Evolutionary conservation across 2,797 vertebrate genomes (phyloP), one percentile per base, ranked within the genome.

Genomic region (Amphiprion clarkii): DNA sequence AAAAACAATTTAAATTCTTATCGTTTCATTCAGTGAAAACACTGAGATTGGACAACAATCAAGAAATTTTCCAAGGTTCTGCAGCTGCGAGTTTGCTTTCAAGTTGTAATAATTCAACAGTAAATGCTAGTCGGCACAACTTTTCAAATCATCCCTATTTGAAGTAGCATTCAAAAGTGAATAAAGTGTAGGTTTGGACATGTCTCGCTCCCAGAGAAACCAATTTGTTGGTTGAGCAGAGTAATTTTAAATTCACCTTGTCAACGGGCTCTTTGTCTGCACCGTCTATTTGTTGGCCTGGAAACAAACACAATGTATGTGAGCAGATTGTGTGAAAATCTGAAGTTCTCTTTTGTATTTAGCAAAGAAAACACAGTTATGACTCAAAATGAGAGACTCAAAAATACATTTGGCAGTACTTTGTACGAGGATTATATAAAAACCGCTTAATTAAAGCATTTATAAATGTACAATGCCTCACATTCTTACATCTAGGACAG

Each of bases 181-280:
- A 82, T 56, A 60, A 84, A 81, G 60, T 63, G 33, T 64, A 67
- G 64, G 67, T 78, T 67, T 83, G 61, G 73, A 80, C 81, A 84
- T 76, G 49, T 74, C 79, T 81, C n/a, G n/a, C 39, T 87, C 86
- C 81, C 83, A 10, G 36, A 87, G 76, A 89, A 93, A 89, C 82
- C 87, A 89, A 90, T 92, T 90, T 90, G 80, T 83, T 81, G 67
- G 73, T 74, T 85, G 74, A 83, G 73, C 44, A 88, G 81, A 89
- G 77, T 84, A 59, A 85, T 84, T 86, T 84, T 62, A 83, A 78
- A 90, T 86, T 94, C 87, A 95, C 95, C 94, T 95, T 91, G 86
- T 93, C 91, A 82, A 88, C 72, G n/a, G 92, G 84, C 84, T 89
- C 87, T 83, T 87, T 89, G 77, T 86, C 81, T 74, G 63, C 51